Conservation (phyloP, 2,113 vertebrate genomes). For the Candoia aspera region DNA sequence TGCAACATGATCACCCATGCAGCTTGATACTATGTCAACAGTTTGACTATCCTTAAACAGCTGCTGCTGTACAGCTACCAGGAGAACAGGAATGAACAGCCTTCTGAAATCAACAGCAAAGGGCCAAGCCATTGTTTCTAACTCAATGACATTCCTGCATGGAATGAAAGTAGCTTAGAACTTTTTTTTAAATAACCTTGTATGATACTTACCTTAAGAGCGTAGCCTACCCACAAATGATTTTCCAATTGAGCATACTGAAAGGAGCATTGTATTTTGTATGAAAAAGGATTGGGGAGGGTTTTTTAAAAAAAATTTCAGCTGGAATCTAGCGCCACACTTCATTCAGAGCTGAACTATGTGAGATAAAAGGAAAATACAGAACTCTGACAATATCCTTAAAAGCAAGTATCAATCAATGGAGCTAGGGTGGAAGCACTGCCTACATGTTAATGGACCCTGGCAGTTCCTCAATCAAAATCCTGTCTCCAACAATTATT, state of each 20-base stretch:
- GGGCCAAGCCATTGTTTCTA: not conserved
- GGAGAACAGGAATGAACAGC: not conserved
- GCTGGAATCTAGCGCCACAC: not conserved
- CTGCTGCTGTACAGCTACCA: not conserved
- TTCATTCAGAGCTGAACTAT: not conserved
- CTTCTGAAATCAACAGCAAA: not conserved
- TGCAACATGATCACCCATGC: not conserved
- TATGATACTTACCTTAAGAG: not conserved
- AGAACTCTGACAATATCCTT: not conserved
- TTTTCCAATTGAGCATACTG: not conserved
- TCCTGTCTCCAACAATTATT: not conserved
- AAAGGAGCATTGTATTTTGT: not conserved
- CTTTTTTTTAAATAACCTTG: not conserved
- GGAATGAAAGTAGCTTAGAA: not conserved
- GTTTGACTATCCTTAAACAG: slow-evolving; percentile 8
- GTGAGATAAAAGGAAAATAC: not conserved
- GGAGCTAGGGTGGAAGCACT: not conserved
- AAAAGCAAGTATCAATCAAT: not conserved
- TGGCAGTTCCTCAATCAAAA: not conserved
- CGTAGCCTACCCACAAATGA: not conserved
- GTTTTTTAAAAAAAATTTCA: not conserved
- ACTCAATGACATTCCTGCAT: not conserved
- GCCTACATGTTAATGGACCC: not conserved
- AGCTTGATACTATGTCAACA: not conserved
- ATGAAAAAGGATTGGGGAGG: not conserved